phyloP scores from a whole-genome alignment of 23 tunicate genomes.

The Ciona savignyi region DNA sequence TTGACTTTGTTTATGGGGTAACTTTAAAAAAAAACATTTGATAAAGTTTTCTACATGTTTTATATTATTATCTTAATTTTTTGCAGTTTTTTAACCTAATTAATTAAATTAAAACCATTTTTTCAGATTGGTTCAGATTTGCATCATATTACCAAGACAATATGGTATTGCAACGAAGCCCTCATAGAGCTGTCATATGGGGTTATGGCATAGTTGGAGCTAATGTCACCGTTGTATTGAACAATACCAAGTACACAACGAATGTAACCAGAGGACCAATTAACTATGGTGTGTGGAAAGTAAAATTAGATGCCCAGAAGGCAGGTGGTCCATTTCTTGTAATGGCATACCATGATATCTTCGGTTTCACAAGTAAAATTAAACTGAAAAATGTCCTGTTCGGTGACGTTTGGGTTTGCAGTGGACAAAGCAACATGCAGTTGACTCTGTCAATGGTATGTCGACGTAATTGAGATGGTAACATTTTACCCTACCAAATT shows the following conservation, averaged over 20 bases:
- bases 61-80: too few species aligned
- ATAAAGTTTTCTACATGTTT: too few species aligned
- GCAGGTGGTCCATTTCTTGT: slow-evolving; percentile 55
- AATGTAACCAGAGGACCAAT: slow-evolving; percentile 41
- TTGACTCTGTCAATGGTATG: slow-evolving; percentile 72
- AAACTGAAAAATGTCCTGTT: slow-evolving; percentile 57
- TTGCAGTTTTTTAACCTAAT: too few species aligned
- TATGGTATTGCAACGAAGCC: slow-evolving; percentile 68
- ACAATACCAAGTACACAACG: slow-evolving; percentile 23
- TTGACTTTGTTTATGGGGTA: too few species aligned
- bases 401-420: slow-evolving; percentile 81
- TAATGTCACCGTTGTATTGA: slow-evolving; percentile 25
- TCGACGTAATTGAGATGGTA: too few species aligned
- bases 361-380: slow-evolving; percentile 47
- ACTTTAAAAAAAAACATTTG: too few species aligned
- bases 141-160: slow-evolving; percentile 62
- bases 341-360: slow-evolving; percentile 56
- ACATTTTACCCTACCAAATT: too few species aligned
- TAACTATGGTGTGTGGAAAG: slow-evolving; percentile 43
- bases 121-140: slow-evolving; percentile 13
- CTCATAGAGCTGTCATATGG: slow-evolving; percentile 51
- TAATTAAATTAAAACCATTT: too few species aligned
- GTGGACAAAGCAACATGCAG: slow-evolving; percentile 86
- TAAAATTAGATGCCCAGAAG: slow-evolving; percentile 32
- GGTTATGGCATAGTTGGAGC: slow-evolving; percentile 60